Evolutionary conservation across 2,113 vertebrate species (phyloP).

Genomic region (Dromaius novaehollandiae): DNA sequence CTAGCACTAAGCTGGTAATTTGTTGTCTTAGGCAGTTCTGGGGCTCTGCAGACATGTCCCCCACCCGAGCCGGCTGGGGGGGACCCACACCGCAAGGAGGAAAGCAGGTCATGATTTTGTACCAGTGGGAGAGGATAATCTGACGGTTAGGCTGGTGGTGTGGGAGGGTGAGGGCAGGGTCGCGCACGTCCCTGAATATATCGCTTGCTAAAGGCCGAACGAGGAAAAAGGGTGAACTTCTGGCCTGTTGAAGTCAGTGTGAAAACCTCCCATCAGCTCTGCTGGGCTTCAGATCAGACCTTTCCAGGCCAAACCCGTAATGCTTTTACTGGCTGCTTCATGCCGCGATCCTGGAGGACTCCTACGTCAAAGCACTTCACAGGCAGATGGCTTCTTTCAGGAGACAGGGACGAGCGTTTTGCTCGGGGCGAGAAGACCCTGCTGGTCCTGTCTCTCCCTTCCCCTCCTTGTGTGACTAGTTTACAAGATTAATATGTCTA

Average conservation of each 20-base stretch:
- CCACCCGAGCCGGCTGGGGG: neutral
- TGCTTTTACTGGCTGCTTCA: neutral
- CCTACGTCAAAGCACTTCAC: neutral
- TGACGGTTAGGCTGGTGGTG: rapidly evolving
- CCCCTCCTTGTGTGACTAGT: neutral
- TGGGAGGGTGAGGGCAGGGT: neutral
- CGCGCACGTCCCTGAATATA: rapidly evolving
- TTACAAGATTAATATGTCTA: neutral
- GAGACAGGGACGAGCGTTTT: neutral
- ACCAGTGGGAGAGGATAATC: neutral
- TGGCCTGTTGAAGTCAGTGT: neutral
- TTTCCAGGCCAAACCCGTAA: neutral
- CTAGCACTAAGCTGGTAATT: neutral
- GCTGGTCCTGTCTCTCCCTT: neutral
- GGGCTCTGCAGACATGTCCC: neutral
- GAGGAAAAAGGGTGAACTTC: neutral
- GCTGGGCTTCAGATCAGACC: neutral
- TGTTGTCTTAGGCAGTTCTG: neutral
- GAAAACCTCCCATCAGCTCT: neutral
- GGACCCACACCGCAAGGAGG: neutral
- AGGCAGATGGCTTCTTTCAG: neutral
- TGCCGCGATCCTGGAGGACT: rapidly evolving
- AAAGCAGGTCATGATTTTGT: neutral
- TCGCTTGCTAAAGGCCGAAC: neutral
- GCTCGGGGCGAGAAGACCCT: neutral